Evolutionary conservation across 2,888 invertebrate species (phyloP).

Genomic region (Capitulum mitella): DNA sequence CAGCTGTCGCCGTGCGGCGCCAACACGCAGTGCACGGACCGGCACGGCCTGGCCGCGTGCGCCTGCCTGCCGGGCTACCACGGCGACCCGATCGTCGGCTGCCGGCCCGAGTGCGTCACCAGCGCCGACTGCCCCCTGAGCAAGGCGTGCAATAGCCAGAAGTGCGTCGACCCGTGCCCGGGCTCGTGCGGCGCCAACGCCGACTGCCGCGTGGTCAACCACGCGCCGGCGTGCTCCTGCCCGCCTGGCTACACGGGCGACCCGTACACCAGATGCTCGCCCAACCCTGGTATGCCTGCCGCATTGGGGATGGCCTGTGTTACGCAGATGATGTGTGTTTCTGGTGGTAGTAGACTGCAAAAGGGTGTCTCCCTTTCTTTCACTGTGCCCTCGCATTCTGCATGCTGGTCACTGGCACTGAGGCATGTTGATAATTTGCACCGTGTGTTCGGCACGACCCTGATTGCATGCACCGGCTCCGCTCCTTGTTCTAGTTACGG

Average conservation of each 20-base stretch:
- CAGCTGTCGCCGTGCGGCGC: constrained; percentile 74
- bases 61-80: constrained; percentile 59
- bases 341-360: no score
- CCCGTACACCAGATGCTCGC: constrained; percentile 52
- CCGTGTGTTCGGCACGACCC: background rate
- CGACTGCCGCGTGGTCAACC: constrained; percentile 38
- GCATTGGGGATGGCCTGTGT: no score
- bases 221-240: constrained; percentile 57
- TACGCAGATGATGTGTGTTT: no score
- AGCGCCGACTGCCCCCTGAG: constrained; percentile 40
- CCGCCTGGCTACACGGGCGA: constrained; percentile 68
- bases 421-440: background rate
- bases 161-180: constrained; percentile 72
- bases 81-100: constrained; percentile 33
- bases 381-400: background rate
- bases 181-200: constrained; percentile 49
- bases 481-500: constrained; percentile 4
- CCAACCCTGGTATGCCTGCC: constrained; percentile 1
- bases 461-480: constrained; percentile 46
- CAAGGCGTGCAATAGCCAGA: constrained; percentile 51
- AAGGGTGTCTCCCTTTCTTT: no score
- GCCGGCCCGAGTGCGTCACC: constrained; percentile 66
- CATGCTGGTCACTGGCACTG: background rate
- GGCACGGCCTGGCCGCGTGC: constrained; percentile 72
- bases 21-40: constrained; percentile 67